phyloP scores from a whole-genome alignment of 2,888 invertebrate species.

The Neuroscelio doddi region DNA sequence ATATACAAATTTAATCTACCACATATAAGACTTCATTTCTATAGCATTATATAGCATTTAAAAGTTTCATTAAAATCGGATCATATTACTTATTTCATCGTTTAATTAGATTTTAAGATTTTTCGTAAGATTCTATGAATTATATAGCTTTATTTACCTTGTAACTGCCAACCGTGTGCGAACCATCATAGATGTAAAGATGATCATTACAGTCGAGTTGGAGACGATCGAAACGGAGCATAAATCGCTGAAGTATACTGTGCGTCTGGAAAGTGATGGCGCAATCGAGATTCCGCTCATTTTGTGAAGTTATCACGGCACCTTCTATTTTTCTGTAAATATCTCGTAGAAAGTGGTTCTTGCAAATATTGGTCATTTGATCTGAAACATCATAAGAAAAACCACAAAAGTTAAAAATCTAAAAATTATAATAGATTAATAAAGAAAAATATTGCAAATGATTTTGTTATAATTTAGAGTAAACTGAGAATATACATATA shows the following conservation, averaged over 20 bases:
- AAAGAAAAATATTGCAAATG: too few relatives aligned
- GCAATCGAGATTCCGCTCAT: constrained; percentile 93
- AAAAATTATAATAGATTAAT: too few relatives aligned
- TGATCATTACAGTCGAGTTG: constrained; percentile 96
- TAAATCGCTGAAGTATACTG: constrained; percentile 93
- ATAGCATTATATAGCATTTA: too few relatives aligned
- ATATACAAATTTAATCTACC: too few relatives aligned
- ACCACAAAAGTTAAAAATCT: not conserved
- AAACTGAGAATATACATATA: too few relatives aligned
- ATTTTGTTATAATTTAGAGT: too few relatives aligned
- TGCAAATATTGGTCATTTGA: constrained; percentile 92
- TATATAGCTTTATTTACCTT: constrained; percentile 85
- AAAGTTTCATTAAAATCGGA: too few relatives aligned
- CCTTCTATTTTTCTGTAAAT: constrained; percentile 93
- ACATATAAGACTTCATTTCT: too few relatives aligned
- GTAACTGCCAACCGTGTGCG: constrained; percentile 89
- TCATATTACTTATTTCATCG: too few relatives aligned
- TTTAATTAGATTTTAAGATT: too few relatives aligned
- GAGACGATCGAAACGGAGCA: constrained; percentile 93
- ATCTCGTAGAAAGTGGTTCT: constrained; percentile 90
- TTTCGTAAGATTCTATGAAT: too few relatives aligned
- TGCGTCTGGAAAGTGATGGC: constrained; percentile 95
- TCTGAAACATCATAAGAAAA: constrained; percentile 76
- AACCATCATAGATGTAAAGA: constrained; percentile 93
- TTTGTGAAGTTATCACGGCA: constrained; percentile 90